phyloP scores from a whole-genome alignment of 2,888 invertebrate genomes.

The Epinotia ramella region DNA sequence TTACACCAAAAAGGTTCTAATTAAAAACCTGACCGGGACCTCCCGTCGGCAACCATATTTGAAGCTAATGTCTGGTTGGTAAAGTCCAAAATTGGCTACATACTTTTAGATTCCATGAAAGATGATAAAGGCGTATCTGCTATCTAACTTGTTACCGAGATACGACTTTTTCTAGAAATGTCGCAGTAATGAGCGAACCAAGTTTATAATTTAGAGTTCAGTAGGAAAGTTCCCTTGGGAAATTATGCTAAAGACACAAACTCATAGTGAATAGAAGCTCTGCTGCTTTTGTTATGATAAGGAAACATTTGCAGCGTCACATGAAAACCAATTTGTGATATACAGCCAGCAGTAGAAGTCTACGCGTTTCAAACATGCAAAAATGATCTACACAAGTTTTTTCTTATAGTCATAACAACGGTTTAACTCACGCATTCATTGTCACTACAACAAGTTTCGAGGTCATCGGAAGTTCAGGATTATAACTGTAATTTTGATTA shows the following conservation, averaged over 20 bases:
- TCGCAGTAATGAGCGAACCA: conserved; percentile 27
- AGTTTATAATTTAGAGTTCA: conserved; percentile 41
- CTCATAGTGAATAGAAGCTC: conserved; percentile 7
- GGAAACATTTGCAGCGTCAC: not conserved
- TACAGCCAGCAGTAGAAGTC: too few relatives aligned
- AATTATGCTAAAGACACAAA: conserved; percentile 30
- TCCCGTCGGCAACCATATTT: not conserved
- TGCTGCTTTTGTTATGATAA: not conserved
- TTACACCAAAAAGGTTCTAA: conserved; percentile 40
- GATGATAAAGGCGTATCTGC: not conserved
- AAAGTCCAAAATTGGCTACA: not conserved
- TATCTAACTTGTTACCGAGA: not conserved
- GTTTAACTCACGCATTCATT: too few relatives aligned
- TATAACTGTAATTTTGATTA: too few relatives aligned
- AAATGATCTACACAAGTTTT: too few relatives aligned
- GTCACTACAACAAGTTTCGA: too few relatives aligned
- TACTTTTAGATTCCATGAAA: not conserved
- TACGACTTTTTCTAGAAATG: not conserved
- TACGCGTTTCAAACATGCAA: too few relatives aligned
- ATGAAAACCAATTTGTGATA: not conserved
- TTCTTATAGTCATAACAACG: too few relatives aligned
- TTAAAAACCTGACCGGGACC: conserved; percentile 29
- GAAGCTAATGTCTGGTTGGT: not conserved
- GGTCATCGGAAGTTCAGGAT: too few relatives aligned
- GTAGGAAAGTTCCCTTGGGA: conserved; percentile 30